Percentiles rank a stretch among this genome's conserved stretches.
phyloP scores from a whole-genome alignment of 2,888 invertebrate genomes.

The Tetragonisca angustula region DNA sequence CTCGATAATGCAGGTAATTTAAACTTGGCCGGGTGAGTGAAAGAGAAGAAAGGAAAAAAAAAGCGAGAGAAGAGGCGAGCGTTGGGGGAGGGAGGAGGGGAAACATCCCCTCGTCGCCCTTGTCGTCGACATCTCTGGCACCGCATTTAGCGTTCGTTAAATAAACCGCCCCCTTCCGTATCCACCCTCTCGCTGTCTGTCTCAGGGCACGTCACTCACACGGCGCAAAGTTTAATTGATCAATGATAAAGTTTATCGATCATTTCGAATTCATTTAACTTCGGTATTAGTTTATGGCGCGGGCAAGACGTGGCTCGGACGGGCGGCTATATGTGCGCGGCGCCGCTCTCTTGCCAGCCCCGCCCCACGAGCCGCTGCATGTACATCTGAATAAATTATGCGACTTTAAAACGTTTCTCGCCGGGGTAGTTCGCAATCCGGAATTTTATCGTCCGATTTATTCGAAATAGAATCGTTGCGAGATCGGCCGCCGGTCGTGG shows the following conservation, averaged over 20 bases:
- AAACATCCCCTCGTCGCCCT: conserved; percentile 49
- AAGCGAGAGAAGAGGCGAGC: not conserved
- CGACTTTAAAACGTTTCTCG: too few relatives aligned
- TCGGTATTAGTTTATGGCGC: conserved; percentile 81
- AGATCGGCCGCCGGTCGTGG: too few relatives aligned
- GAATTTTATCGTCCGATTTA: too few relatives aligned
- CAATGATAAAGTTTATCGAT: conserved; percentile 84
- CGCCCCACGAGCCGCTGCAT: too few relatives aligned
- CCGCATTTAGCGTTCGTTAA: conserved; percentile 82
- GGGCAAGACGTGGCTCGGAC: conserved; percentile 57
- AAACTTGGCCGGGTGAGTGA: not conserved
- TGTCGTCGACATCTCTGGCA: conserved; percentile 70
- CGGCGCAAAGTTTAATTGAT: conserved; percentile 84
- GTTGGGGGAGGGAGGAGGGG: not conserved
- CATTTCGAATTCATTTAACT: conserved; percentile 84
- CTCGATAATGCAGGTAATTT: not conserved
- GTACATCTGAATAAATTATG: too few relatives aligned
- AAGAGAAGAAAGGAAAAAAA: not conserved
- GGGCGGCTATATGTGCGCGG: conserved; percentile 38
- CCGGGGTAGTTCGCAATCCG: too few relatives aligned
- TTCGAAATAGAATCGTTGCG: too few relatives aligned
- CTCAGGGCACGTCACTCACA: conserved; percentile 81
- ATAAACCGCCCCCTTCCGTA: conserved; percentile 77
- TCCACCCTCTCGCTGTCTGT: conserved; percentile 67
- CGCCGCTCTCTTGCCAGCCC: too few relatives aligned